phyloP scores from a whole-genome alignment of 1,140 invertebrate species.

The Zaprionus camerounensis region DNA sequence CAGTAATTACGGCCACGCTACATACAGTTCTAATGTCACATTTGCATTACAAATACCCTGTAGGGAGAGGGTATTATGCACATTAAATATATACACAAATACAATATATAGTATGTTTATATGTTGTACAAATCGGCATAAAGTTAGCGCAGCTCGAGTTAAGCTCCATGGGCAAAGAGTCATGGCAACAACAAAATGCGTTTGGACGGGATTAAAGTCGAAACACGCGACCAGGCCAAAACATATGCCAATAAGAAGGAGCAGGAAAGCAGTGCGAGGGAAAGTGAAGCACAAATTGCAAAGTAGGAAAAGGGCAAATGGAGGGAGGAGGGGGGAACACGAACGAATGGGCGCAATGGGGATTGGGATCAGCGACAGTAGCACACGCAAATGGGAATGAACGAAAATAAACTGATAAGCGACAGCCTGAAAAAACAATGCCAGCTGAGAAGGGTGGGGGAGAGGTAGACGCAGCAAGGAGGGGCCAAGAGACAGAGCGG shows the following conservation, averaged over 20 bases:
- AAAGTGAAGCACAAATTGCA: constrained; percentile 16
- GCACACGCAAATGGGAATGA: constrained; percentile 63
- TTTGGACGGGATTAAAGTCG: constrained; percentile 61
- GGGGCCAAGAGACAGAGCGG: too few relatives aligned
- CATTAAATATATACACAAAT: constrained; percentile 28
- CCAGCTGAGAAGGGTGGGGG: background rate
- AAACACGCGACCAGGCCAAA: constrained; percentile 49
- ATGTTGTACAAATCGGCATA: constrained; percentile 51
- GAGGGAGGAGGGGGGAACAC: background rate
- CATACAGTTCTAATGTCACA: background rate
- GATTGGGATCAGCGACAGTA: constrained; percentile 57
- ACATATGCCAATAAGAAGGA: constrained; percentile 55
- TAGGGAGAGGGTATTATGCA: constrained; percentile 8
- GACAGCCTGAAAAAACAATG: constrained; percentile 68
- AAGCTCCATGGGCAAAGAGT: constrained; percentile 32
- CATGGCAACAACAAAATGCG: constrained; percentile 59
- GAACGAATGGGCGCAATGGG: constrained; percentile 2
- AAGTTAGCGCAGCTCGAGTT: constrained; percentile 26
- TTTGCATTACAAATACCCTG: constrained; percentile 28
- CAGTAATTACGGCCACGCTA: constrained; percentile 2
- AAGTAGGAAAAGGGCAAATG: background rate
- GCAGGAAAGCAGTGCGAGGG: constrained; percentile 4
- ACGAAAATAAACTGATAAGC: constrained; percentile 77
- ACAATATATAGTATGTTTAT: constrained; percentile 12
- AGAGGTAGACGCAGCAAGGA: background rate